These are phyloP conservation scores for Bombus terrestris DNA, from an alignment of 1,140 invertebrate genomes.

Conservation along the genomic window DNA sequence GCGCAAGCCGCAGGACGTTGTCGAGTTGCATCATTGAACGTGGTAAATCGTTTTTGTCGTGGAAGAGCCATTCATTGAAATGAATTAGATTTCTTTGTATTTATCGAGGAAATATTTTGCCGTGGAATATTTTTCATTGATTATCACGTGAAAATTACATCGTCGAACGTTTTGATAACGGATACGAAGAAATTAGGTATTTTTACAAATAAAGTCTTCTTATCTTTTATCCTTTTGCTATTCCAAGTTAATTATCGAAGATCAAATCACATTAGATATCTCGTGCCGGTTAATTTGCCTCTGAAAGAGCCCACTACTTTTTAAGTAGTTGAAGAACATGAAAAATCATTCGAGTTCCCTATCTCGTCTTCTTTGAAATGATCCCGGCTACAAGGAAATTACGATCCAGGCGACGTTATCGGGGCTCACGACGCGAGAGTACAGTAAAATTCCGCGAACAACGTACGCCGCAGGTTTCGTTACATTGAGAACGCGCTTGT, in stretches of 20 bases:
- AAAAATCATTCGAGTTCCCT: too few relatives aligned
- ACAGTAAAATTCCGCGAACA: neutral
- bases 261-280: neutral
- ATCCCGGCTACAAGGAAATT: neutral
- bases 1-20: neutral
- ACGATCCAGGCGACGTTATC: neutral
- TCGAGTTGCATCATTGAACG: neutral
- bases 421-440: neutral
- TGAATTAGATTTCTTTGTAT: neutral
- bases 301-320: too few relatives aligned
- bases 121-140: too few relatives aligned
- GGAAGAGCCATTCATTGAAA: neutral
- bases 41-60: neutral
- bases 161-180: too few relatives aligned
- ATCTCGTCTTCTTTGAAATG: neutral
- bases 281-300: neutral
- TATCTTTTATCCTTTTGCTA: neutral
- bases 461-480: neutral
- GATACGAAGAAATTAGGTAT: too few relatives aligned
- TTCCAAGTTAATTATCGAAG: neutral
- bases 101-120: neutral
- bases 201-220: neutral
- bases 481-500: slow-evolving; percentile 7
- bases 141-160: too few relatives aligned
- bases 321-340: too few relatives aligned